These are phyloP conservation scores for Drosophila murphyi DNA, from an alignment of 1,140 invertebrate species.

Conservation along the genomic window DNA sequence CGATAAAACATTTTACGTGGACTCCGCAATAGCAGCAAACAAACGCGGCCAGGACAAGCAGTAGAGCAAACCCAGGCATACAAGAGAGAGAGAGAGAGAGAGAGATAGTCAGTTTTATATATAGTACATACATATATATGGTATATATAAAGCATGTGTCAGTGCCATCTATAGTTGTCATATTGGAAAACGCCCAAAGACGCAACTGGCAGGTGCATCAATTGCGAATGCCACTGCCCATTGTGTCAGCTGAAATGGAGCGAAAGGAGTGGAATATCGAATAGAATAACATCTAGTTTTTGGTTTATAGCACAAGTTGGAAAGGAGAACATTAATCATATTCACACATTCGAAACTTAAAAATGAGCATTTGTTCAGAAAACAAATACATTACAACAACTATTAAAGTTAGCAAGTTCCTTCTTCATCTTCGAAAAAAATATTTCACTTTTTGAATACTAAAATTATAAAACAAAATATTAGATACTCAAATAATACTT, in stretches of 20 bases:
- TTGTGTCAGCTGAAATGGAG: slow-evolving; percentile 1
- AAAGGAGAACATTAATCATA: not conserved
- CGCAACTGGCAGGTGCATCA: not conserved
- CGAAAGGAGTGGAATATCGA: not conserved
- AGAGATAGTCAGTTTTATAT: not conserved
- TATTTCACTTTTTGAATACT: too few species aligned
- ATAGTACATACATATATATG: not conserved
- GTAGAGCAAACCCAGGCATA: slow-evolving; percentile 3
- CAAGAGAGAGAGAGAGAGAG: not conserved
- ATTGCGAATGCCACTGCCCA: not conserved
- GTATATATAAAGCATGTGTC: not conserved
- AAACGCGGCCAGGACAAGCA: slow-evolving; percentile 3
- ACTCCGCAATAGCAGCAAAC: slow-evolving; percentile 2
- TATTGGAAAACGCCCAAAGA: slow-evolving; percentile 1
- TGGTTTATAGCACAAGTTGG: not conserved
- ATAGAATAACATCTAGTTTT: not conserved
- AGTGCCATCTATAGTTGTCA: not conserved
- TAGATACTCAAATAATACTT: too few species aligned
- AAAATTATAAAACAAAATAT: too few species aligned
- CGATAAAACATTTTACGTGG: slow-evolving; percentile 76
- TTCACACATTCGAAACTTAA: not conserved
- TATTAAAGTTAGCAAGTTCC: too few species aligned
- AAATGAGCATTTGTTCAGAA: not conserved
- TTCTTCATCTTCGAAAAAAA: too few species aligned
- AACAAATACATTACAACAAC: too few species aligned